Base-by-base conservation (phyloP, 2,888 invertebrate genomes). In the Tipula confusa region DNA sequence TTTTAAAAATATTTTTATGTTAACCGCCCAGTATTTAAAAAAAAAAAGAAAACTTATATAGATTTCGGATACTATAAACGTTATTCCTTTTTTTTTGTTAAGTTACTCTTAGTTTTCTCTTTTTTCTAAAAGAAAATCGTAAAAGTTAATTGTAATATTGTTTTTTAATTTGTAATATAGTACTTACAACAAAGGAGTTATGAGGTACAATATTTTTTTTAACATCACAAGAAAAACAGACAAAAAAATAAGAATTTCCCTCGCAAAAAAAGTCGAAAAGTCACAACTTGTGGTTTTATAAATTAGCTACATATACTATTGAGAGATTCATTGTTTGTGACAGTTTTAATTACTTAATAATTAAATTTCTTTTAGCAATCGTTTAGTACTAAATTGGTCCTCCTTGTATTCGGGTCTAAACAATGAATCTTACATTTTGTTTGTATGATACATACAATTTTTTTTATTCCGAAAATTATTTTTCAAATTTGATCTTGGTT, bases 171-270 rank as follows among this genome's bases (percentile, higher is more conserved):
- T 82, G 82, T 82, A 83, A 86, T 87, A 87, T 89, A 89, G 89
- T 88, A 88, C 87, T 88, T 89, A 88, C 89, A 88, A 88, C 89
- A 89, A 87, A 88, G 89, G 89, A 89, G 88, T 88, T 88, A 88
- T 88, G 89, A 89, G 89, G 89, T 89, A 89, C 84, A 83, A 83
- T 48, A 33, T 29, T 29, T 82, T 82, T 64, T 64, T 24, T 64
- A 64, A 64, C 64, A 64, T 24, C 64, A 64, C 64, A 64, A 64
- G 64, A 64, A 64, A 64, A 64, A 64, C 64, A 64, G 64, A 64
- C 64, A 64, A 64, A 64, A 64, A 64, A 48, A 64, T 24, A 24
- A 9, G 18, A 64, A 24, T 18, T 64, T 64, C 24, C 64, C 64
- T 64, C 64, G 64, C 64, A 64, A 64, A 24, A 24, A 24, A 64